phyloP scores from a whole-genome alignment of 2,888 invertebrate species.

The Macrophya annulata region DNA sequence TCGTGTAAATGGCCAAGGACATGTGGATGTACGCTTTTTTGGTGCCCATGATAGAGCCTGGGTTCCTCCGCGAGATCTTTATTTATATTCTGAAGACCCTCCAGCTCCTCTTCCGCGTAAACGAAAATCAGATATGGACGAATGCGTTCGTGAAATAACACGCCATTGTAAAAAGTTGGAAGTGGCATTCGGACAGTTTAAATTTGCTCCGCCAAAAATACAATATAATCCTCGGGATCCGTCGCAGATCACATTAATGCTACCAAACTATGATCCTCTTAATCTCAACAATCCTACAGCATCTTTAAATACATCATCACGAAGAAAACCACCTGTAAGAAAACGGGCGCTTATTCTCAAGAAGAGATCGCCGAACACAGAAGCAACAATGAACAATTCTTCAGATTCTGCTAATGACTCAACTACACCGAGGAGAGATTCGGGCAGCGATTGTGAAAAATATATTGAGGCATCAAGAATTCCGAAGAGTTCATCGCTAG shows the following conservation, averaged over 20 bases:
- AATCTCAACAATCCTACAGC: conserved; percentile 58
- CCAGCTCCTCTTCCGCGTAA: conserved; percentile 74
- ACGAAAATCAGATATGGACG: conserved; percentile 74
- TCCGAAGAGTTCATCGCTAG: background rate
- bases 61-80: conserved; percentile 93
- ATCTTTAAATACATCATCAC: background rate
- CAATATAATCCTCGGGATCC: conserved; percentile 76
- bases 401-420: conserved; percentile 55
- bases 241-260: conserved; percentile 73
- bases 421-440: conserved; percentile 27
- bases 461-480: conserved; percentile 24
- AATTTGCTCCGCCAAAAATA: conserved; percentile 73
- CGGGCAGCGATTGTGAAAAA: conserved; percentile 50
- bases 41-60: conserved; percentile 97
- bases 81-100: conserved; percentile 87
- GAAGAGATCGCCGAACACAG: conserved; percentile 33
- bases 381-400: background rate
- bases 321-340: conserved; percentile 27
- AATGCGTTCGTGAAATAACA: conserved; percentile 74
- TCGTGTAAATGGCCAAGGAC: conserved; percentile 83
- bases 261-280: conserved; percentile 75
- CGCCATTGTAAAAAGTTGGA: conserved; percentile 75
- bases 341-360: conserved; percentile 21
- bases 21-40: conserved; percentile 96
- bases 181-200: conserved; percentile 74